Conservation (phyloP, 1,140 invertebrate genomes). For the Halictus rubicundus region DNA sequence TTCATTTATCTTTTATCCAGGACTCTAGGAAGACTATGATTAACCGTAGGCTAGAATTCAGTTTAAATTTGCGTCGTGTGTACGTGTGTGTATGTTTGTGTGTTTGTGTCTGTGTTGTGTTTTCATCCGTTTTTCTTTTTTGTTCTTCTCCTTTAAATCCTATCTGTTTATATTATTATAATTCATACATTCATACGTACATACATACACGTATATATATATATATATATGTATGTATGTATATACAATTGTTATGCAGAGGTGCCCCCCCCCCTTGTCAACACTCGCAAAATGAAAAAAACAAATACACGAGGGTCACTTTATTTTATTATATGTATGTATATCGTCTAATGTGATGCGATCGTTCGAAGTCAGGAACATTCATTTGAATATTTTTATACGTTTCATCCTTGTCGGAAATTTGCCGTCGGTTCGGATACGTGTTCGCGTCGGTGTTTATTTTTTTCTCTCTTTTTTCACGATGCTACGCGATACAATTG, state of each 20-base stretch:
- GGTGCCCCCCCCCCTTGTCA: constrained; percentile 30
- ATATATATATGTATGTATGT: constrained; percentile 27
- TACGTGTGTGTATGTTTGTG: not conserved
- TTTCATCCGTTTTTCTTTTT: not conserved
- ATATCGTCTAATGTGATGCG: constrained; percentile 26
- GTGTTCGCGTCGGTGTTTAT: constrained; percentile 19
- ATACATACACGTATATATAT: constrained; percentile 19
- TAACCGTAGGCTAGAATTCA: constrained; percentile 78
- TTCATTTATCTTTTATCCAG: constrained; percentile 43
- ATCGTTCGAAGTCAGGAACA: constrained; percentile 59
- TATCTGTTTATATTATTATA: not conserved
- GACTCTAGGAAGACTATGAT: constrained; percentile 80
- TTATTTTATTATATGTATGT: constrained; percentile 13
- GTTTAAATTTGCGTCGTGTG: constrained; percentile 57
- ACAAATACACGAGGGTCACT: constrained; percentile 28
- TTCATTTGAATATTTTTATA: constrained; percentile 23
- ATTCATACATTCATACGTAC: constrained; percentile 7
- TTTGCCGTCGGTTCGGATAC: not conserved
- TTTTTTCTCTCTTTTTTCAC: not conserved
- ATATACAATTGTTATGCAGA: constrained; percentile 21
- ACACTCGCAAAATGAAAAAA: constrained; percentile 43
- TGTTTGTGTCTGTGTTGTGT: not conserved
- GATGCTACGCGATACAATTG: constrained; percentile 41
- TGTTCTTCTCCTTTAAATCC: constrained; percentile 7
- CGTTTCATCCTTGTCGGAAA: not conserved